These are phyloP conservation scores for Choreutis nemorana DNA, from an alignment of 2,888 invertebrate species.

Conservation along the genomic window DNA sequence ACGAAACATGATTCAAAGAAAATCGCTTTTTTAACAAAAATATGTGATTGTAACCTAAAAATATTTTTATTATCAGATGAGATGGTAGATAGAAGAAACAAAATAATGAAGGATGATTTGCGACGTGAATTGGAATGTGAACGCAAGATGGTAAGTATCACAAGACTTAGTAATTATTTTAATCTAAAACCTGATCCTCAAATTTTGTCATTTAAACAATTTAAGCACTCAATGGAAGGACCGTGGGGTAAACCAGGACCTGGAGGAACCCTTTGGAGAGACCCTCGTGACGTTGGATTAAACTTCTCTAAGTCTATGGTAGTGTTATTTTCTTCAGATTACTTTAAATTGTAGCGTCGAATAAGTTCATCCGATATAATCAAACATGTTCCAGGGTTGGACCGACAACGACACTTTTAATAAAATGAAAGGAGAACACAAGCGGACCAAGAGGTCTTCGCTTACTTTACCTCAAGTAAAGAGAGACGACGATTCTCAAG, in stretches of 20 bases:
- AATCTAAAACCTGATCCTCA: conserved; percentile 16
- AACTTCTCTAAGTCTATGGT: conserved; percentile 84
- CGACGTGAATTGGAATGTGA: conserved; percentile 53
- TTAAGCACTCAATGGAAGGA: conserved; percentile 47
- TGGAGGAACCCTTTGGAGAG: conserved; percentile 78
- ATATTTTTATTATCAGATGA: conserved; percentile 51
- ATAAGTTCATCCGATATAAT: neutral
- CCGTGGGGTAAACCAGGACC: conserved; percentile 77
- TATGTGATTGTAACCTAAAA: neutral
- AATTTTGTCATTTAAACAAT: conserved; percentile 16
- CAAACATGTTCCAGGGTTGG: conserved; percentile 37
- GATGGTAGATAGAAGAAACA: conserved; percentile 63
- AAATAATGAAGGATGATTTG: conserved; percentile 51
- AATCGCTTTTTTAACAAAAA: neutral
- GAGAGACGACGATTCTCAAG: conserved; percentile 48
- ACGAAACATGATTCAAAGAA: too few relatives aligned
- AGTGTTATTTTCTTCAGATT: conserved; percentile 12
- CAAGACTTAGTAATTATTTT: too few relatives aligned
- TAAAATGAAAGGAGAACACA: conserved; percentile 35
- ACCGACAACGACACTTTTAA: conserved; percentile 50
- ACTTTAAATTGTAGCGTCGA: neutral
- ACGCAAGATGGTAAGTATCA: conserved; percentile 63
- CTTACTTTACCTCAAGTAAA: conserved; percentile 60
- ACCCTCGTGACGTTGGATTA: conserved; percentile 74
- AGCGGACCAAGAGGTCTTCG: conserved; percentile 39